These are phyloP conservation scores for Anguilla pacifica DNA, from an alignment of 2,797 vertebrate genomes.

Conservation along the genomic window DNA sequence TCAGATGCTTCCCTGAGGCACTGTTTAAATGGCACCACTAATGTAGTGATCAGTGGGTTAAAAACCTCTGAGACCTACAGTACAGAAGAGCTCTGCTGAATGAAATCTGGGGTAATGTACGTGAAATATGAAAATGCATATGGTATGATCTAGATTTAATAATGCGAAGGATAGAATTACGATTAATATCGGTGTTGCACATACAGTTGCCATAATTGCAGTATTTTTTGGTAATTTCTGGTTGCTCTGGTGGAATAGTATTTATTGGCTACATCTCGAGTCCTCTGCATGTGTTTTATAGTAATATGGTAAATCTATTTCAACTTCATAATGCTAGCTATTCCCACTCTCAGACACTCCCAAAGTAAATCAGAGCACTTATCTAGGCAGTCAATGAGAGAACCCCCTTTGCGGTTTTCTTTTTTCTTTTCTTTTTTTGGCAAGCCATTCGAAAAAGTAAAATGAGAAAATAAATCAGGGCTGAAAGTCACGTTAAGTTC, in stretches of 20 bases:
- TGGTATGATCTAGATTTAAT: background rate
- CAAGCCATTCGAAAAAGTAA: background rate
- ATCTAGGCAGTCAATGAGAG: background rate
- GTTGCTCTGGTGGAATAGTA: background rate
- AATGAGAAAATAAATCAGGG: background rate
- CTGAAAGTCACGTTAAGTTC: background rate
- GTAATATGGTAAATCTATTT: background rate
- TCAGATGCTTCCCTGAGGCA: background rate
- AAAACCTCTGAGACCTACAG: background rate
- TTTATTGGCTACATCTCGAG: background rate
- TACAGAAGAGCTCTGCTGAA: background rate
- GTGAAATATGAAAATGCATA: background rate
- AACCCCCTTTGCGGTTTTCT: background rate
- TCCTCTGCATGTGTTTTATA: background rate
- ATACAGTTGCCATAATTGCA: background rate
- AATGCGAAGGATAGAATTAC: background rate
- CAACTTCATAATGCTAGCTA: background rate
- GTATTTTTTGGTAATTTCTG: background rate
- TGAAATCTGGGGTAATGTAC: background rate
- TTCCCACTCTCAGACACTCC: background rate
- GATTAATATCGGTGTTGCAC: background rate
- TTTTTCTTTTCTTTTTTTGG: background rate
- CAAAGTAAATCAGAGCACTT: background rate
- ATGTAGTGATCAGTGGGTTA: background rate
- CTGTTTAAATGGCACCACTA: too few relatives aligned